A percentile compares a stretch with the other conserved stretches of the same genome.
Conservation (phyloP, 2,888 invertebrate genomes). For the Antheraea assamensis region DNA sequence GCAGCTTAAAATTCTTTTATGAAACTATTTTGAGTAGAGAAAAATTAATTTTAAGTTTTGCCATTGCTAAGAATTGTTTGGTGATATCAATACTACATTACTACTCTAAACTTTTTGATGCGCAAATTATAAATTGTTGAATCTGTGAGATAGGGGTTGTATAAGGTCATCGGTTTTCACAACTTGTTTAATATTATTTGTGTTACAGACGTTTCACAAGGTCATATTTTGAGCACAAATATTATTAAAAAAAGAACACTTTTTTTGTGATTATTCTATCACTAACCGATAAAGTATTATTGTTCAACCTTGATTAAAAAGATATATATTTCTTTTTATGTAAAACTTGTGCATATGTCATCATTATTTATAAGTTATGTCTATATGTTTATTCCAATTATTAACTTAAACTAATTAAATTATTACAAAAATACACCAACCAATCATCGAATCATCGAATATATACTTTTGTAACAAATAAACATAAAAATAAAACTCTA, state of each 20-base stretch:
- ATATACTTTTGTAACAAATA: background rate
- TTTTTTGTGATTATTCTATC: background rate
- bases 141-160: constrained; percentile 26
- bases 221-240: background rate
- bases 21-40: constrained; percentile 45
- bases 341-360: too few species aligned
- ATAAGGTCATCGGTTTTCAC: background rate
- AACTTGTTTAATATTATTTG: constrained; percentile 8
- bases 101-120: constrained; percentile 52
- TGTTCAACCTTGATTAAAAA: too few species aligned
- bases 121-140: constrained; percentile 45
- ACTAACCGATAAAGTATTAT: too few species aligned
- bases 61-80: constrained; percentile 46
- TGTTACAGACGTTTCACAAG: background rate
- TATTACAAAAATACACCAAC: too few species aligned
- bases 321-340: too few species aligned
- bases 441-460: too few species aligned
- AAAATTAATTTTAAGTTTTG: constrained; percentile 51
- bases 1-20: constrained; percentile 34
- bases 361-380: too few species aligned
- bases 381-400: too few species aligned
- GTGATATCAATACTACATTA: constrained; percentile 56
- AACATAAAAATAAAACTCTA: background rate
- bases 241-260: background rate
- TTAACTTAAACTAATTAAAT: too few species aligned